Conservation (phyloP, 2,113 vertebrate species). For the Anseranas semipalmata region DNA sequence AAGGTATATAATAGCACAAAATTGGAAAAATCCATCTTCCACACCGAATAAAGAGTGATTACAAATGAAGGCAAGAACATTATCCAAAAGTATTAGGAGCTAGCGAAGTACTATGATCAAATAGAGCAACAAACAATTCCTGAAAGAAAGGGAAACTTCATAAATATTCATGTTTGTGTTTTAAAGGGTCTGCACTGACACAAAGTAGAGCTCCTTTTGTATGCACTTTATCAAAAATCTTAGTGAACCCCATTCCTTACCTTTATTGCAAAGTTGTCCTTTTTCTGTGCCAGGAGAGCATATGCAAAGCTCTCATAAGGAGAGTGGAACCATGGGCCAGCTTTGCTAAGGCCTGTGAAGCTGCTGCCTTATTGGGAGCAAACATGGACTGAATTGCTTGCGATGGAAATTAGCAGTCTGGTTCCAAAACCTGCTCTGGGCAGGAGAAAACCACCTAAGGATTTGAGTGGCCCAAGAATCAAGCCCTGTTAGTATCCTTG, state of each 20-base stretch:
- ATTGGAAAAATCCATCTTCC: constrained; percentile 63
- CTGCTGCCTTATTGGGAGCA: neutral
- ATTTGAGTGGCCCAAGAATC: neutral
- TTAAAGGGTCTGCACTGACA: neutral
- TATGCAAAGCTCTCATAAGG: neutral
- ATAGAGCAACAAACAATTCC: constrained; percentile 8
- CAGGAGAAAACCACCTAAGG: neutral
- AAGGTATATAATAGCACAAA: constrained; percentile 59
- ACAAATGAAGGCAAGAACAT: constrained; percentile 47
- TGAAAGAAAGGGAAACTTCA: constrained; percentile 9
- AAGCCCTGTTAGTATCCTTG: neutral
- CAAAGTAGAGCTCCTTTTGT: neutral
- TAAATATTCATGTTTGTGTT: constrained; percentile 2
- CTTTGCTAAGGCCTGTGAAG: neutral
- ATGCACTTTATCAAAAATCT: neutral
- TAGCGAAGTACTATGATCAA: neutral
- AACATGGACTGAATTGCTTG: neutral
- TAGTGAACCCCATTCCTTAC: neutral
- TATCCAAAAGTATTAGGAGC: constrained; percentile 41
- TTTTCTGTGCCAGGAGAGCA: neutral
- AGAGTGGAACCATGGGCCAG: neutral
- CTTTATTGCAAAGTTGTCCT: neutral
- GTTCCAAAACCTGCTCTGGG: neutral
- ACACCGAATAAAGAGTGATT: constrained; percentile 33
- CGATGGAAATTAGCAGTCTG: neutral